phyloP scores from a whole-genome alignment of 2,113 vertebrate species.

The Apodemus speciosus region DNA sequence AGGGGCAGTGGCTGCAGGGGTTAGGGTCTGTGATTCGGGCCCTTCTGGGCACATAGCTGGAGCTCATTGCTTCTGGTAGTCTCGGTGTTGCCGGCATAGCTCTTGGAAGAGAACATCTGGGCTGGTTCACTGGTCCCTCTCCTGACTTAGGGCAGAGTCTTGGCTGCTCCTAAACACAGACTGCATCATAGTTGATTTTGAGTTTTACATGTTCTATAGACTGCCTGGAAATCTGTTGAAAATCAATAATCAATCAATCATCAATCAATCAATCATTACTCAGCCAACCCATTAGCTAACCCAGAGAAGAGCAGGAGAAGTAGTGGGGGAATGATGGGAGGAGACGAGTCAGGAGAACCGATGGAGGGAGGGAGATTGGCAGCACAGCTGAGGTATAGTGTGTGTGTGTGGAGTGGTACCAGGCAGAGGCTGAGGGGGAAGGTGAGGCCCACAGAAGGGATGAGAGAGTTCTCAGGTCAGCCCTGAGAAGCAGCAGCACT shows the following conservation, averaged over 20 bases:
- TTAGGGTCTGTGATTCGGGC: neutral
- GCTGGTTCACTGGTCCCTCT: neutral
- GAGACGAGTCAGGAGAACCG: neutral
- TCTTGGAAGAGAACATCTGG: neutral
- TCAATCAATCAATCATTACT: neutral
- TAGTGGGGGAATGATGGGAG: neutral
- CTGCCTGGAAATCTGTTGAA: neutral
- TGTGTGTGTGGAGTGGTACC: neutral
- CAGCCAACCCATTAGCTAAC: neutral
- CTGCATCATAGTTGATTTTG: neutral
- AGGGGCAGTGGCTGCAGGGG: neutral
- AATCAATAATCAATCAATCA: neutral
- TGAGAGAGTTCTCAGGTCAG: accelerated
- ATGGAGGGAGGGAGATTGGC: neutral
- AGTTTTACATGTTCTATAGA: neutral
- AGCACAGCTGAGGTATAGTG: neutral
- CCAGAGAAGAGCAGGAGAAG: neutral
- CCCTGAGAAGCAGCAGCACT: neutral
- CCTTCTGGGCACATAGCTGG: no score
- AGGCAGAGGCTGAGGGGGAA: neutral
- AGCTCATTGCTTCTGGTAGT: neutral
- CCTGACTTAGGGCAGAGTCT: neutral
- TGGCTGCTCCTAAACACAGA: neutral
- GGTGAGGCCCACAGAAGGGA: accelerated
- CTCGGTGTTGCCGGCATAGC: neutral